Conservation (phyloP, 2,888 invertebrate genomes). For the Plebejus argus region DNA sequence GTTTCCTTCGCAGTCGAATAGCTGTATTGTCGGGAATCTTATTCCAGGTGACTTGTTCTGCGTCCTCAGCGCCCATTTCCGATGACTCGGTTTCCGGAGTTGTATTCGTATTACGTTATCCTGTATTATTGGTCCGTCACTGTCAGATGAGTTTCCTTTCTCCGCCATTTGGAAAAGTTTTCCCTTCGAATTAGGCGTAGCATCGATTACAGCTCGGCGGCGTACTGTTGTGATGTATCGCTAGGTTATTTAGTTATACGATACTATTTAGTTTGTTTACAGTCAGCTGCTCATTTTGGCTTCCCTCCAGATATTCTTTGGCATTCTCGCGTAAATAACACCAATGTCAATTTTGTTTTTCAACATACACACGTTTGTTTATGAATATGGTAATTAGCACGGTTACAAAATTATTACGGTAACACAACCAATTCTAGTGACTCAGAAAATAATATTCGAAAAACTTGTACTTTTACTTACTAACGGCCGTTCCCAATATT, state of each 20-base stretch:
- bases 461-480: not conserved
- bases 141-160: conserved; percentile 63
- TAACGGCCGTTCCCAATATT: too few relatives aligned
- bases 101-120: conserved; percentile 82
- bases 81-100: conserved; percentile 81
- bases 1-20: conserved; percentile 83
- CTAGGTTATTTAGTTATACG: conserved; percentile 51
- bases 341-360: conserved; percentile 79
- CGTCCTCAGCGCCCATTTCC: conserved; percentile 84
- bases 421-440: not conserved
- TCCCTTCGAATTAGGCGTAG: conserved; percentile 45
- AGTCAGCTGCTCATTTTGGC: conserved; percentile 75
- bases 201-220: conserved; percentile 41
- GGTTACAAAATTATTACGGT: conserved; percentile 27
- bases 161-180: conserved; percentile 59
- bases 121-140: conserved; percentile 72
- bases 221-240: conserved; percentile 49
- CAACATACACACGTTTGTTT: conserved; percentile 49
- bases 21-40: conserved; percentile 82
- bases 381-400: conserved; percentile 40
- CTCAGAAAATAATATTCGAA: not conserved
- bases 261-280: conserved; percentile 75
- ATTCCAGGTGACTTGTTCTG: conserved; percentile 82
- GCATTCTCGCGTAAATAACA: conserved; percentile 72
- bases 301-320: conserved; percentile 63